Conservation (phyloP, 1,140 invertebrate species). For the Drosophila willistoni region DNA sequence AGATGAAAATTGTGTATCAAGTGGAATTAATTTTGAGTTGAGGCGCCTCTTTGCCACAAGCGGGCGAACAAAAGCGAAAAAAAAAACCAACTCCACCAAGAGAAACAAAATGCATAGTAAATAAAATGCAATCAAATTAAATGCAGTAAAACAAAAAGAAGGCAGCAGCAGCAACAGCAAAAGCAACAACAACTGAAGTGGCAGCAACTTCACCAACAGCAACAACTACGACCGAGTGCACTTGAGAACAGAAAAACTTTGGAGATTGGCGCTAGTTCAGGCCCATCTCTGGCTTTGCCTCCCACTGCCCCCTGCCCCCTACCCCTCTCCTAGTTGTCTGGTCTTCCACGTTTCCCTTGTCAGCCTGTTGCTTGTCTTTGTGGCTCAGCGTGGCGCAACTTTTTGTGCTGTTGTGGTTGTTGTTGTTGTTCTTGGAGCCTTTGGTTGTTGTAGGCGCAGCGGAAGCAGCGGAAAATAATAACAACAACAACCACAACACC, state of each 20-base stretch:
- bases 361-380: conserved; percentile 70
- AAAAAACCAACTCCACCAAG: not conserved
- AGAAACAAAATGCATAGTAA: conserved; percentile 50
- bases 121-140: conserved; percentile 82
- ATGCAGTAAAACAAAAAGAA: conserved; percentile 65
- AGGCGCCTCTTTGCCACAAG: conserved; percentile 51
- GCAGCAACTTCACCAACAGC: conserved; percentile 59
- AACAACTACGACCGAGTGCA: conserved; percentile 54
- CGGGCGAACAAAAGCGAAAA: not conserved
- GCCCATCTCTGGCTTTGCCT: conserved; percentile 54
- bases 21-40: conserved; percentile 65
- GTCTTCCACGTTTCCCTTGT: conserved; percentile 18
- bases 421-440: conserved; percentile 31
- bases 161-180: conserved; percentile 17
- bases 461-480: conserved; percentile 69
- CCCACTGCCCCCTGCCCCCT: not conserved
- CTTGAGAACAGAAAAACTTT: conserved; percentile 63
- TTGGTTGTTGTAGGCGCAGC: conserved; percentile 60
- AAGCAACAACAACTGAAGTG: conserved; percentile 50
- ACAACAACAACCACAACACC: conserved; percentile 56
- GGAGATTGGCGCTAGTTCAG: conserved; percentile 52
- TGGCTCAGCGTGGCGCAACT: conserved; percentile 66
- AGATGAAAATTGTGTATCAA: conserved; percentile 66
- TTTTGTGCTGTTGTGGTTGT: conserved; percentile 52
- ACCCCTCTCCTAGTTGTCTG: too few species aligned